A percentile compares a stretch with the other conserved stretches of the same genome.
These are phyloP conservation scores for Heteractis magnifica DNA, from an alignment of 92 coral and sea anemone species.

Conservation along the genomic window DNA sequence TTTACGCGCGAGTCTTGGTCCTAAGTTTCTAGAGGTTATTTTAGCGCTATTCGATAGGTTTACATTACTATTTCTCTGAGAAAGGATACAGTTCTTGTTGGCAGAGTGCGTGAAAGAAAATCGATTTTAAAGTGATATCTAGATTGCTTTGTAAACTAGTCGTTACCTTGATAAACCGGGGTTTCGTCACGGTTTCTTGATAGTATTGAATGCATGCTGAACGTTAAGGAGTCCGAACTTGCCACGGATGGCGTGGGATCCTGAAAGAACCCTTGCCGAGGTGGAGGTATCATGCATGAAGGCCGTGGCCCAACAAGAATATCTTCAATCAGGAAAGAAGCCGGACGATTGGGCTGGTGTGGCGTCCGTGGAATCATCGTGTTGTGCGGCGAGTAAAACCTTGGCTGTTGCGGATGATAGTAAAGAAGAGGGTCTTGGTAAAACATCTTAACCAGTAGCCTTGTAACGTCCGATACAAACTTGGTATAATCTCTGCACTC, in stretches of 20 bases:
- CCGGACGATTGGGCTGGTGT: constrained; percentile 13
- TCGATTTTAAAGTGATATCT: constrained; percentile 3
- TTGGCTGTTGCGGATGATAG: constrained; percentile 41
- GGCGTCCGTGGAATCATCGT: constrained; percentile 40
- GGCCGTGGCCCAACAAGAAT: constrained; percentile 19
- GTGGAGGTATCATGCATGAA: constrained; percentile 18
- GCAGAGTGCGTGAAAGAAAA: constrained; percentile 1
- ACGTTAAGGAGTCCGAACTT: constrained; percentile 30
- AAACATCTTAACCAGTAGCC: constrained; percentile 20
- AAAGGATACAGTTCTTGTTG: not conserved
- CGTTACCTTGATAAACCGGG: constrained; percentile 42
- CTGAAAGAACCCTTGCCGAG: constrained; percentile 33
- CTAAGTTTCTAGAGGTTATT: not conserved
- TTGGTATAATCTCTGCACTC: constrained; percentile 10
- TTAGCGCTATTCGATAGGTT: not conserved
- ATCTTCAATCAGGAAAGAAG: constrained; percentile 40
- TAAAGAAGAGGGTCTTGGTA: constrained; percentile 43
- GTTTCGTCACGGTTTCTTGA: constrained; percentile 38
- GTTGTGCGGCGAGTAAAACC: constrained; percentile 39
- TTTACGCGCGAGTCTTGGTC: not conserved
- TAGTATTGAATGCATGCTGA: constrained; percentile 43
- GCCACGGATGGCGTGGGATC: constrained; percentile 32
- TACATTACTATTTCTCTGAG: not conserved
- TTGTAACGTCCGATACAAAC: not conserved
- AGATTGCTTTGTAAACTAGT: constrained; percentile 10